Percentiles rank a stretch among this genome's conserved stretches.
These are phyloP conservation scores for Oostethus manadensis DNA, from an alignment of 2,113 vertebrate species.

Conservation along the genomic window DNA sequence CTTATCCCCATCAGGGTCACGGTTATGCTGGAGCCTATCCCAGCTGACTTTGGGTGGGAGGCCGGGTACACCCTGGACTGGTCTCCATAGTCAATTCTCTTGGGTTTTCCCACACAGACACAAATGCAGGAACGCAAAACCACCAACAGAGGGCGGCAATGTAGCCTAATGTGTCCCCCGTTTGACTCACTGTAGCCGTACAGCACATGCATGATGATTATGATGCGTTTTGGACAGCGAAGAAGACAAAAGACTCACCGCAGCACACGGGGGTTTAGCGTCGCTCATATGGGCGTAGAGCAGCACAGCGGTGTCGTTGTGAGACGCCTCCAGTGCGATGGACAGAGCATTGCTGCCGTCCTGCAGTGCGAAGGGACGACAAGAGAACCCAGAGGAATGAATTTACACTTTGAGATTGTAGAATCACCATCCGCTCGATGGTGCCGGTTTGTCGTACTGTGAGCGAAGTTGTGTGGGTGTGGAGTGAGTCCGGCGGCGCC, in stretches of 20 bases:
- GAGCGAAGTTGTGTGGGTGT: not conserved
- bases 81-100: too few species aligned
- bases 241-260: slow-evolving; percentile 66
- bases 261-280: slow-evolving; percentile 46
- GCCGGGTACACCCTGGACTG: too few species aligned
- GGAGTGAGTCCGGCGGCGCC: slow-evolving; percentile 52
- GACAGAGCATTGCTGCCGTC: slow-evolving; percentile 89
- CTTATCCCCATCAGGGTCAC: too few species aligned
- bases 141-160: slow-evolving; percentile 53
- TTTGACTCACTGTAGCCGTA: not conserved
- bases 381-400: not conserved
- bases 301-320: slow-evolving; percentile 86
- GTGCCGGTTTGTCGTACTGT: slow-evolving; percentile 15
- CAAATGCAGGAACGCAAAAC: not conserved
- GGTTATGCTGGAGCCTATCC: too few species aligned
- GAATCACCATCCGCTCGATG: not conserved
- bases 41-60: too few species aligned
- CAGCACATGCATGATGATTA: not conserved
- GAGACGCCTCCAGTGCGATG: slow-evolving; percentile 85
- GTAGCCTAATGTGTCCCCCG: slow-evolving; percentile 6
- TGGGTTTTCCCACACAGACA: not conserved
- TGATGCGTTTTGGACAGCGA: not conserved
- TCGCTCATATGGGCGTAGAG: slow-evolving; percentile 82
- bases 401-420: slow-evolving; percentile 2
- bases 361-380: slow-evolving; percentile 58